These are phyloP conservation scores for Liopterus haemorrhoidalis DNA, from an alignment of 2,888 invertebrate species.

Conservation along the genomic window DNA sequence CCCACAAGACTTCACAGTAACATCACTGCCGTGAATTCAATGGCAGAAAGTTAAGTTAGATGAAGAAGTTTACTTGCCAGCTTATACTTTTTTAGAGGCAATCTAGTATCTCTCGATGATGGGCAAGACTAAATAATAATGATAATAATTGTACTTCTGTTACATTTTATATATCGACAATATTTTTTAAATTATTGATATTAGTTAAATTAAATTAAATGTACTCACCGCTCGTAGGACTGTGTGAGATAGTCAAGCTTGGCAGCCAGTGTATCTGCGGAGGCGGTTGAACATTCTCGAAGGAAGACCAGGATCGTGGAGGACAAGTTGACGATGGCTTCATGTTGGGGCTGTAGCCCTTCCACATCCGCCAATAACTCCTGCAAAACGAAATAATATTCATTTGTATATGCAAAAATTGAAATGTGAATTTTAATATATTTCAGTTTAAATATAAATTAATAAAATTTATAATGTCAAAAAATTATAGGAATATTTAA, in stretches of 20 bases:
- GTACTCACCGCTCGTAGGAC: slow-evolving; percentile 59
- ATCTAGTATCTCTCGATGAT: too few relatives aligned
- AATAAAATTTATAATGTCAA: not conserved
- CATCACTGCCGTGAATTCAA: too few relatives aligned
- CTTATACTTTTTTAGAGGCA: too few relatives aligned
- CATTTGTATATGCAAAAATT: not conserved
- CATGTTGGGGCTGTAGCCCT: slow-evolving; percentile 59
- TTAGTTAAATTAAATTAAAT: slow-evolving; percentile 2
- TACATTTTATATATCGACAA: too few relatives aligned
- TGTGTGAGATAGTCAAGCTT: slow-evolving; percentile 64
- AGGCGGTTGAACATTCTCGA: slow-evolving; percentile 60
- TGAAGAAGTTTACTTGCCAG: too few relatives aligned
- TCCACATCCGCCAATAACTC: slow-evolving; percentile 69
- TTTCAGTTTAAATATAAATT: not conserved
- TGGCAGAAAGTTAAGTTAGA: too few relatives aligned
- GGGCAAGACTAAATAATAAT: slow-evolving; percentile 16
- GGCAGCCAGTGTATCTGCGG: slow-evolving; percentile 62
- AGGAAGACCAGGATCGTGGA: slow-evolving; percentile 66
- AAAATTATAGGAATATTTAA: slow-evolving; percentile 5
- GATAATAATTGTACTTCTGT: too few relatives aligned
- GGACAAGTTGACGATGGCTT: slow-evolving; percentile 64
- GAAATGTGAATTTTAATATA: not conserved
- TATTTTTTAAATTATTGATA: too few relatives aligned
- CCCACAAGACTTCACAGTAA: too few relatives aligned
- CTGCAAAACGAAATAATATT: slow-evolving; percentile 52